phyloP scores from a whole-genome alignment of 1,140 invertebrate genomes.

The Melanaphis sacchari region DNA sequence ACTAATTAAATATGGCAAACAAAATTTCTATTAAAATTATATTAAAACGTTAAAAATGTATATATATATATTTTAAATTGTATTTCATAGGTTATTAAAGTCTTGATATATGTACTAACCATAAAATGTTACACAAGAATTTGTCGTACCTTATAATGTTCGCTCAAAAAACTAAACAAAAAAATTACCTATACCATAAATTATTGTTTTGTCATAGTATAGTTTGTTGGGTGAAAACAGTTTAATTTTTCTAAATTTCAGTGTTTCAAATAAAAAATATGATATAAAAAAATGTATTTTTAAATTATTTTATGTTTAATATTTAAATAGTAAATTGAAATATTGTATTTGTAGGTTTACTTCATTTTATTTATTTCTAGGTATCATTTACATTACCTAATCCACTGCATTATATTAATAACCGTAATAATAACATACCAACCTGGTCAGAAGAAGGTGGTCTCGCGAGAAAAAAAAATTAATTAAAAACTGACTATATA shows the following conservation, averaged over 20 bases:
- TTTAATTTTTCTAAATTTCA: neutral
- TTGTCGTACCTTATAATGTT: neutral
- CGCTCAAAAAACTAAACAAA: neutral
- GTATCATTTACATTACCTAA: neutral
- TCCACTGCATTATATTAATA: neutral
- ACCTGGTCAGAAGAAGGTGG: no score
- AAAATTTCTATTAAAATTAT: neutral
- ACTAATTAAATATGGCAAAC: neutral
- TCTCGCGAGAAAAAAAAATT: no score
- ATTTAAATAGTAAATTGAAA: neutral
- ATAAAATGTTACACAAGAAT: slow-evolving; percentile 22
- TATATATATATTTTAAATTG: neutral
- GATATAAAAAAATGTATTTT: neutral
- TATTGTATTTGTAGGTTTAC: neutral
- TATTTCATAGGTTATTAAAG: neutral
- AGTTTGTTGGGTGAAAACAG: neutral
- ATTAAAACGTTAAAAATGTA: neutral
- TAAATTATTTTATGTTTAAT: neutral
- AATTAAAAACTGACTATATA: no score
- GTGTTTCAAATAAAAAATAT: neutral
- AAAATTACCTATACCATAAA: neutral
- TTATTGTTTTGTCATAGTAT: neutral
- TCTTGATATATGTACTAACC: neutral
- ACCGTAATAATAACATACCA: no score
- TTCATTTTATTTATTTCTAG: neutral